A percentile compares a stretch with the other conserved stretches of the same genome.
Conservation (phyloP, 2,113 vertebrate species). For the Sturnus vulgaris region DNA sequence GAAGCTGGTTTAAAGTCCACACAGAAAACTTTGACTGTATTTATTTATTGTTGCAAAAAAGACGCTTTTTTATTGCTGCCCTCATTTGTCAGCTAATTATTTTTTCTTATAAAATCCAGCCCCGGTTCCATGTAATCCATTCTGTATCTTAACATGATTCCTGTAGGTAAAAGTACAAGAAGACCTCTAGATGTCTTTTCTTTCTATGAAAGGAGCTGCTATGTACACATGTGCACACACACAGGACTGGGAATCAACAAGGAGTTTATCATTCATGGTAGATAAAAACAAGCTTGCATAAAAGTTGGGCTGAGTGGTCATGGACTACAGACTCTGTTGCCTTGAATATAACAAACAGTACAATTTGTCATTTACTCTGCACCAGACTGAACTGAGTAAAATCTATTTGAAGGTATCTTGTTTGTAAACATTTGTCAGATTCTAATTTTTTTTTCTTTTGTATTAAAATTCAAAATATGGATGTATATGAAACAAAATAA, state of each 20-base stretch:
- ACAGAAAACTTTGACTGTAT: constrained; percentile 83
- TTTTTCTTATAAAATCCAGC: constrained; percentile 80
- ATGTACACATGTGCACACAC: constrained; percentile 81
- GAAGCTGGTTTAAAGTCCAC: constrained; percentile 86
- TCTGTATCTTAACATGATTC: constrained; percentile 83
- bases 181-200: constrained; percentile 83
- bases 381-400: constrained; percentile 82
- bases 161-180: constrained; percentile 83
- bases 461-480: constrained; percentile 88
- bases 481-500: constrained; percentile 88
- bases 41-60: constrained; percentile 89
- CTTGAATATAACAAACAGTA: constrained; percentile 77
- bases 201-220: constrained; percentile 88
- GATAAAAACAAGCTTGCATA: constrained; percentile 72
- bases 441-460: constrained; percentile 85
- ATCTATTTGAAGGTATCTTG: constrained; percentile 91
- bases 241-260: constrained; percentile 79
- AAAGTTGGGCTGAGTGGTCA: constrained; percentile 72
- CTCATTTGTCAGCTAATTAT: constrained; percentile 87
- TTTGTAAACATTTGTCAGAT: constrained; percentile 96
- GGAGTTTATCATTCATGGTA: constrained; percentile 77
- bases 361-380: constrained; percentile 78
- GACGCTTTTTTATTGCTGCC: constrained; percentile 87
- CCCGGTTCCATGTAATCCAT: constrained; percentile 79
- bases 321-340: constrained; percentile 77